Conservation (phyloP, 2,888 invertebrate species). For the Esperia sulphurella region DNA sequence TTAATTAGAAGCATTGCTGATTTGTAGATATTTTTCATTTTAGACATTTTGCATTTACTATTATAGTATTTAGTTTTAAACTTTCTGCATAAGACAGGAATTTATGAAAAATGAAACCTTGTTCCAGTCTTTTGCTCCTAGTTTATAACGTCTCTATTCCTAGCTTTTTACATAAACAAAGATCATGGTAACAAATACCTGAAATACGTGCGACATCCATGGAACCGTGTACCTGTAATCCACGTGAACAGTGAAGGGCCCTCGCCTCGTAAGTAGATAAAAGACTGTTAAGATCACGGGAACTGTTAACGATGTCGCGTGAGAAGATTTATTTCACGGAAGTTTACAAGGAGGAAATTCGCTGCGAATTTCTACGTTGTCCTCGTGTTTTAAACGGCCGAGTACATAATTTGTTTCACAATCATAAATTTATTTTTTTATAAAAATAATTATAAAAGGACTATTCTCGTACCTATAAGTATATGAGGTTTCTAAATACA, state of each 20-base stretch:
- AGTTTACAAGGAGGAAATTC: slow-evolving; percentile 29
- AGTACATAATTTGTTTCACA: slow-evolving; percentile 31
- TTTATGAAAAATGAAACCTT: too few relatives aligned
- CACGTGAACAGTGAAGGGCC: slow-evolving; percentile 7
- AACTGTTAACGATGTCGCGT: slow-evolving; percentile 32
- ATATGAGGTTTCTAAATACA: too few relatives aligned
- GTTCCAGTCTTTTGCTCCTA: too few relatives aligned
- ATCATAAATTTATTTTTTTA: neutral
- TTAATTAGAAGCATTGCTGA: too few relatives aligned
- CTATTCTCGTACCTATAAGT: too few relatives aligned
- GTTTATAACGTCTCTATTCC: too few relatives aligned
- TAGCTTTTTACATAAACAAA: too few relatives aligned
- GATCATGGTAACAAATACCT: neutral
- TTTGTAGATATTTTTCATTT: too few relatives aligned
- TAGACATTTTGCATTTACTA: too few relatives aligned
- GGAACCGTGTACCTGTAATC: neutral
- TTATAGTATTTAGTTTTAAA: too few relatives aligned
- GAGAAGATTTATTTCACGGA: slow-evolving; percentile 36
- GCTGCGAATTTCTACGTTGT: slow-evolving; percentile 31
- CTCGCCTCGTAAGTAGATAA: slow-evolving; percentile 19
- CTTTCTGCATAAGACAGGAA: too few relatives aligned
- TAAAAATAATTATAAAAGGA: too few relatives aligned
- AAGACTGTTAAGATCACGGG: slow-evolving; percentile 28
- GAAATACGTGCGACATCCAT: neutral
- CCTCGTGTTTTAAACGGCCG: slow-evolving; percentile 34